phyloP scores from a whole-genome alignment of 2,888 invertebrate species.

The Hypselothyrea guttata region DNA sequence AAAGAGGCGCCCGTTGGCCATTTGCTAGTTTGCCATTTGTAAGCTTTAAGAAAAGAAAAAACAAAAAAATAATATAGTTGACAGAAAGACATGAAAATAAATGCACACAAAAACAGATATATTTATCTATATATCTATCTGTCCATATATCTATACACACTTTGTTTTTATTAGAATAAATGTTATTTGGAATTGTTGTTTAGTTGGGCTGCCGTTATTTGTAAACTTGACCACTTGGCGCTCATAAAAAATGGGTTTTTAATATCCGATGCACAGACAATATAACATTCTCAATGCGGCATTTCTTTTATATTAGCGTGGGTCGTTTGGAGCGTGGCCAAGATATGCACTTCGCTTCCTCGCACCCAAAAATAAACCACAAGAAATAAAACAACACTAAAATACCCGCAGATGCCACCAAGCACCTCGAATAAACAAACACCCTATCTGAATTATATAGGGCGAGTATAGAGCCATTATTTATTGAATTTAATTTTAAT shows the following conservation, averaged over 20 bases:
- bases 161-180: slow-evolving; percentile 28
- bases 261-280: slow-evolving; percentile 56
- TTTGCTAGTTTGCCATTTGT: slow-evolving; percentile 28
- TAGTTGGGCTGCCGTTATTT: slow-evolving; percentile 38
- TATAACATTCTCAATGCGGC: slow-evolving; percentile 51
- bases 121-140: no score
- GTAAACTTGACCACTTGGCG: slow-evolving; percentile 63
- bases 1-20: slow-evolving; percentile 44
- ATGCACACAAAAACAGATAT: neutral
- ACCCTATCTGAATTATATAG: slow-evolving; percentile 8
- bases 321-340: slow-evolving; percentile 71
- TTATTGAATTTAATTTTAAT: no score
- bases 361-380: slow-evolving; percentile 63
- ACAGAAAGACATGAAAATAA: slow-evolving; percentile 6
- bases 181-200: slow-evolving; percentile 34
- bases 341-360: slow-evolving; percentile 70
- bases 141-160: no score
- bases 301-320: slow-evolving; percentile 52
- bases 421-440: neutral
- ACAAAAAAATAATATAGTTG: no score
- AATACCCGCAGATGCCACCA: neutral
- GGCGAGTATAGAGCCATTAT: no score
- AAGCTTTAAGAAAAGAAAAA: slow-evolving; percentile 10
- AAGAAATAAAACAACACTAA: slow-evolving; percentile 34
- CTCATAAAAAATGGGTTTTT: slow-evolving; percentile 71